Evolutionary conservation across 2,888 invertebrate genomes (phyloP).

Genomic region (Pinctada fucata): DNA sequence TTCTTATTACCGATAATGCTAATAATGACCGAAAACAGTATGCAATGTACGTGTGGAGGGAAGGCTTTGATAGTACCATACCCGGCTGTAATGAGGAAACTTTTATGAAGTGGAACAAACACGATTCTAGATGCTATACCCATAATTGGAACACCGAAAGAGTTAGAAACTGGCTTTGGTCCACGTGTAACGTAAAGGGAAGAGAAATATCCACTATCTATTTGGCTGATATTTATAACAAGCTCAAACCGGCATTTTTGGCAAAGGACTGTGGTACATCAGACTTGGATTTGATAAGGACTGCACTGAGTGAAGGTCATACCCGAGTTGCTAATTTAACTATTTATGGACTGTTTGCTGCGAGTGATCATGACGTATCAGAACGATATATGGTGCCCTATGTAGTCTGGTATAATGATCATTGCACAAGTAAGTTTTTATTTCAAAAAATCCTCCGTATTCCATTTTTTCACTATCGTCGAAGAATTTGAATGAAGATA

Average conservation of each 20-base stretch:
- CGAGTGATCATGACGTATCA: constrained; percentile 50
- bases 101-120: constrained; percentile 46
- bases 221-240: constrained; percentile 49
- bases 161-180: constrained; percentile 54
- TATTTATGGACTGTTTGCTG: constrained; percentile 59
- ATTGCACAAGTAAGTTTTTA: constrained; percentile 49
- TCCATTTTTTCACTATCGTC: no score
- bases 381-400: constrained; percentile 51
- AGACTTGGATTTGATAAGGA: constrained; percentile 41
- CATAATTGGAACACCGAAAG: constrained; percentile 50
- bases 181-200: constrained; percentile 47
- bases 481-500: no score
- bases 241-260: constrained; percentile 44
- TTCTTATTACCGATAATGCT: no score
- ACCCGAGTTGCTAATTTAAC: constrained; percentile 42
- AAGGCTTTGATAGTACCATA: constrained; percentile 47
- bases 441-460: background rate
- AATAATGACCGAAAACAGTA: constrained; percentile 21
- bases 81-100: constrained; percentile 42
- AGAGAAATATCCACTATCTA: constrained; percentile 49
- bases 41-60: constrained; percentile 58
- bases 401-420: constrained; percentile 56
- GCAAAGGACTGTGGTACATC: constrained; percentile 26
- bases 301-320: constrained; percentile 51
- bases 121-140: constrained; percentile 44